Percentiles rank a stretch among this genome's conserved stretches.
These are phyloP conservation scores for Gasterosteus nipponicus DNA, from an alignment of 2,113 vertebrate genomes.

Conservation along the genomic window DNA sequence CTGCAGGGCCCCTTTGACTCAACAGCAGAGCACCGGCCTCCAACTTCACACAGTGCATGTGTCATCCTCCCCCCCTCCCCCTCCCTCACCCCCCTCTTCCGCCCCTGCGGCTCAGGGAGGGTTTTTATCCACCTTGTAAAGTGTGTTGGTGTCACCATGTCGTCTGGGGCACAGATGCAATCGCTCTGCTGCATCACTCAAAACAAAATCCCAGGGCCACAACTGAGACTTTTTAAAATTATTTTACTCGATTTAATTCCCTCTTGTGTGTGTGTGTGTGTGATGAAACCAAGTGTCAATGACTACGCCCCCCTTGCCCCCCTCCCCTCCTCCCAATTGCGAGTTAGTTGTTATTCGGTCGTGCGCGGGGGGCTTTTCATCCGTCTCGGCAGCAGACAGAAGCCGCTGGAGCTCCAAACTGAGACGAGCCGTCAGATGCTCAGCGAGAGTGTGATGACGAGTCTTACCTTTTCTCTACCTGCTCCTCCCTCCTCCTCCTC, in stretches of 20 bases:
- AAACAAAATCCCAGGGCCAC: neutral
- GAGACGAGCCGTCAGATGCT: neutral
- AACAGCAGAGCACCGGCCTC: constrained; percentile 39
- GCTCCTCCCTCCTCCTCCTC: constrained; percentile 66
- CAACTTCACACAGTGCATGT: constrained; percentile 63
- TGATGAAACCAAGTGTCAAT: constrained; percentile 70
- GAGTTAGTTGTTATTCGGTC: constrained; percentile 40
- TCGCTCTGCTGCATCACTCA: constrained; percentile 24
- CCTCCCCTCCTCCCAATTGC: neutral
- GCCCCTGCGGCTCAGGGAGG: constrained; percentile 13
- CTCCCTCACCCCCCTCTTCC: neutral
- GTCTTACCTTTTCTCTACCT: constrained; percentile 73
- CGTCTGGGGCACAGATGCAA: constrained; percentile 28
- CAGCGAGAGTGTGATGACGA: constrained; percentile 8
- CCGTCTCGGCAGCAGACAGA: constrained; percentile 21
- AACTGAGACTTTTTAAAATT: neutral
- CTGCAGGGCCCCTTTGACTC: constrained; percentile 69
- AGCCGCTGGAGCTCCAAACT: neutral
- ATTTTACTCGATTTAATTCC: constrained; percentile 12
- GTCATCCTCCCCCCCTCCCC: constrained; percentile 28
- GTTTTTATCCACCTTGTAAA: constrained; percentile 45
- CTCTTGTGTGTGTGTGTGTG: neutral
- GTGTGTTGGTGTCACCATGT: constrained; percentile 49
- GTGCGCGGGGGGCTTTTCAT: neutral
- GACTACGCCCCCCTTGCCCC: neutral